Percentiles rank a stretch among this genome's conserved stretches.
These are phyloP conservation scores for Anguilla megastoma DNA, from an alignment of 2,797 vertebrate genomes.

Conservation along the genomic window DNA sequence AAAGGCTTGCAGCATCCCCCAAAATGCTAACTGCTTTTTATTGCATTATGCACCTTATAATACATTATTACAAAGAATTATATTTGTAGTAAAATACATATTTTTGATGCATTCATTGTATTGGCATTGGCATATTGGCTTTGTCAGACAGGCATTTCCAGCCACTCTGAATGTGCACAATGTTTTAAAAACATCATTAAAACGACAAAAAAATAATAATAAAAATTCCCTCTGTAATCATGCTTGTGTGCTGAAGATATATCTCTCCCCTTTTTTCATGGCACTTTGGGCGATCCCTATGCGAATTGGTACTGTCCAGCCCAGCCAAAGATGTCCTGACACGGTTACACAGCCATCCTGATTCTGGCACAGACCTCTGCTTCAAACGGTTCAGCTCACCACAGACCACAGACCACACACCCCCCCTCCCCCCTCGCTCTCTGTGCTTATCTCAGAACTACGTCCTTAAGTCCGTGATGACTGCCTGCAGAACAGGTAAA, in stretches of 20 bases:
- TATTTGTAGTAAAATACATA: background rate
- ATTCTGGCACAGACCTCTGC: background rate
- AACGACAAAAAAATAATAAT: no score
- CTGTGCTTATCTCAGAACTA: background rate
- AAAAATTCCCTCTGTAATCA: no score
- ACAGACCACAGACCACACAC: background rate
- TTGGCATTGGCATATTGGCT: background rate
- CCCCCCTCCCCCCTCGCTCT: background rate
- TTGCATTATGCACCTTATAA: background rate
- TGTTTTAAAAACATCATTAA: no score
- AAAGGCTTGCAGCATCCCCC: background rate
- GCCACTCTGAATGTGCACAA: no score
- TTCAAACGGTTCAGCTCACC: background rate
- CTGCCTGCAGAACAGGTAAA: background rate
- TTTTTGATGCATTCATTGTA: no score
- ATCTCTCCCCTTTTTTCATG: background rate
- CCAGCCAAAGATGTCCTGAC: background rate
- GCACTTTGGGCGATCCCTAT: background rate
- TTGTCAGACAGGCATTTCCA: no score
- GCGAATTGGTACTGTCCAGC: background rate
- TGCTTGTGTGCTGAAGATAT: no score
- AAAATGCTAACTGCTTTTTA: background rate
- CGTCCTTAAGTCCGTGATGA: background rate
- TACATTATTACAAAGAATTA: background rate
- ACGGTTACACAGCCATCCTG: background rate